These are phyloP conservation scores for Clarias platycephalus DNA, from an alignment of 2,797 vertebrate species.

Conservation along the genomic window DNA sequence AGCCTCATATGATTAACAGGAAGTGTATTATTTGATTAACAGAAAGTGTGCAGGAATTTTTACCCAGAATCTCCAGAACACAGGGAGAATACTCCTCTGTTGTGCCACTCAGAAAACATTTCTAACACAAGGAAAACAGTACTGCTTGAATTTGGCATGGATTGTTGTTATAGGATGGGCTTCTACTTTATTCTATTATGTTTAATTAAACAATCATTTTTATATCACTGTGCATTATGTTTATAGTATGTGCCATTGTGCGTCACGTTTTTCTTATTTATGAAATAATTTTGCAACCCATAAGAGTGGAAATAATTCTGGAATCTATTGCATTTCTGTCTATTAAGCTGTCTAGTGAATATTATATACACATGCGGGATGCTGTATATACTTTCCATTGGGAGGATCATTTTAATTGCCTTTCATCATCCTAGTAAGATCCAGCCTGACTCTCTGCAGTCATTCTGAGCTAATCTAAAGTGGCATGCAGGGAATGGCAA, in stretches of 20 bases:
- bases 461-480: constrained; percentile 21
- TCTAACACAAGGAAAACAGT: background rate
- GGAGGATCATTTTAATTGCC: constrained; percentile 24
- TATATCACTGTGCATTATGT: background rate
- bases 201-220: background rate
- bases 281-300: background rate
- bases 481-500: constrained; percentile 24
- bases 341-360: background rate
- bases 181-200: background rate
- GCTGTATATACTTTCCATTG: background rate
- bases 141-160: background rate
- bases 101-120: background rate
- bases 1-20: background rate
- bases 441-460: constrained; percentile 15
- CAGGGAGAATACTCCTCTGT: background rate
- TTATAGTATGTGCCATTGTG: background rate
- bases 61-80: background rate
- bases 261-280: background rate
- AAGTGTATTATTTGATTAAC: background rate
- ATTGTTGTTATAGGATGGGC: background rate
- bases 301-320: background rate
- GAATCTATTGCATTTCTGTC: constrained; percentile 6
- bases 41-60: background rate
- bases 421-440: constrained; percentile 43
- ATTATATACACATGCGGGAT: constrained; percentile 5